phyloP scores from a whole-genome alignment of 64 coral and sea anemone genomes.

The Porites australiensis region DNA sequence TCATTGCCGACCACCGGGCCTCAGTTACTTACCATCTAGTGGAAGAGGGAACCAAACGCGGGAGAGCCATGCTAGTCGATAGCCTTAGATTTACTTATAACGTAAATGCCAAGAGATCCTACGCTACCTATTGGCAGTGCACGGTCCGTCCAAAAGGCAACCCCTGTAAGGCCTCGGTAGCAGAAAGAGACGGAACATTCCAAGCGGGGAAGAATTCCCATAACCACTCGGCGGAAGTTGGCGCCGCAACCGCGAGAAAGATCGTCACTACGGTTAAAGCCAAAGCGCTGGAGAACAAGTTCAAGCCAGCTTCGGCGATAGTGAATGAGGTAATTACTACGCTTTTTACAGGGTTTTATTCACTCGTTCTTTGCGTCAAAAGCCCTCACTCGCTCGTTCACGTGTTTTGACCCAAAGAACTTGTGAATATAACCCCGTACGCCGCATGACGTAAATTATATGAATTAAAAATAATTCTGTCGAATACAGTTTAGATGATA shows the following conservation, averaged over 20 bases:
- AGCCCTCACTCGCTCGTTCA: no score
- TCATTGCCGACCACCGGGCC: no score
- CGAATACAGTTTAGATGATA: no score
- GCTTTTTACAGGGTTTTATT: no score
- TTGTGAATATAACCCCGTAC: no score
- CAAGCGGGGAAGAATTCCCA: background rate
- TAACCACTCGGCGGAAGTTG: slow-evolving; percentile 30
- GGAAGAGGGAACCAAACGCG: no score
- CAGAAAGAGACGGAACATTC: background rate
- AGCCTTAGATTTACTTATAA: background rate
- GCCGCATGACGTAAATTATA: no score
- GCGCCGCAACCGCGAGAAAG: slow-evolving; percentile 21
- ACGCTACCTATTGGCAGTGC: slow-evolving; percentile 1
- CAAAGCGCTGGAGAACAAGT: slow-evolving; percentile 25
- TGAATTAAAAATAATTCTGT: no score
- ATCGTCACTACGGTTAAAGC: background rate
- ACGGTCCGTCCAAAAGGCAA: background rate
- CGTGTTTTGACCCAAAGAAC: no score
- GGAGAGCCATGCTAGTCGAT: background rate
- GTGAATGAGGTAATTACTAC: slow-evolving; percentile 22
- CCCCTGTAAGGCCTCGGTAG: slow-evolving; percentile 13
- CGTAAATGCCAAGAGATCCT: background rate
- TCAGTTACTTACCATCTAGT: no score
- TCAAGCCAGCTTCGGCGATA: slow-evolving; percentile 46
- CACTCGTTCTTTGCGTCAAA: no score